Percentiles rank a stretch among this genome's conserved stretches.
These are phyloP conservation scores for Mimas tiliae DNA, from an alignment of 2,888 invertebrate genomes.

Conservation along the genomic window DNA sequence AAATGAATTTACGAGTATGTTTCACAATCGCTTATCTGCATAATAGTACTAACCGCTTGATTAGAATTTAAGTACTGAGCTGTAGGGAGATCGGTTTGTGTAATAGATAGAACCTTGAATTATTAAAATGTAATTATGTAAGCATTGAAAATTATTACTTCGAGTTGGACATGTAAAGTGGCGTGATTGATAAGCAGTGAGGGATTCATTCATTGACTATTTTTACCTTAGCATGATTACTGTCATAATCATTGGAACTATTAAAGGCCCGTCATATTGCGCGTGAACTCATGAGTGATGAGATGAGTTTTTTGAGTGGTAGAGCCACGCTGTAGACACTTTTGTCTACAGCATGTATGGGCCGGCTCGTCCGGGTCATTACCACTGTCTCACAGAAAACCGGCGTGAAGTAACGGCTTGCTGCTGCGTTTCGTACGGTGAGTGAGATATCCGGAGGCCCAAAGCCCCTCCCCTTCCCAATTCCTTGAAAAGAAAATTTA, in stretches of 20 bases:
- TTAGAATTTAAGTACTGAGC: constrained; percentile 38
- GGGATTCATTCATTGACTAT: neutral
- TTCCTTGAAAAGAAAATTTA: too few relatives aligned
- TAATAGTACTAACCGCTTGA: constrained; percentile 30
- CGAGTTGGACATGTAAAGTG: neutral
- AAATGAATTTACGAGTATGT: neutral
- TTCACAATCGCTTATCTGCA: neutral
- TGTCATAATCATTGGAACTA: neutral
- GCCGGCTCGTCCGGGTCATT: too few relatives aligned
- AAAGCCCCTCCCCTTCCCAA: too few relatives aligned
- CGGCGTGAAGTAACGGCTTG: too few relatives aligned
- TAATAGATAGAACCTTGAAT: constrained; percentile 35
- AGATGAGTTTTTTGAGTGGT: too few relatives aligned
- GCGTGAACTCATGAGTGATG: too few relatives aligned
- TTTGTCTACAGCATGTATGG: too few relatives aligned
- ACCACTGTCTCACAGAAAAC: too few relatives aligned
- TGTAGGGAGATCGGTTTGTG: constrained; percentile 18
- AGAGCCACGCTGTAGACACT: too few relatives aligned
- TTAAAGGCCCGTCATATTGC: too few relatives aligned
- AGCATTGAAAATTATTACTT: constrained; percentile 12
- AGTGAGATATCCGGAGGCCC: too few relatives aligned
- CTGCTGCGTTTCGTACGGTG: too few relatives aligned
- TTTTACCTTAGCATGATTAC: neutral
- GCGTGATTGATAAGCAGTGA: neutral
- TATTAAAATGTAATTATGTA: constrained; percentile 33